Evolutionary conservation across 35 echinoderm and acorn worm genomes (phyloP).

Genomic region (Apostichopus californicus): DNA sequence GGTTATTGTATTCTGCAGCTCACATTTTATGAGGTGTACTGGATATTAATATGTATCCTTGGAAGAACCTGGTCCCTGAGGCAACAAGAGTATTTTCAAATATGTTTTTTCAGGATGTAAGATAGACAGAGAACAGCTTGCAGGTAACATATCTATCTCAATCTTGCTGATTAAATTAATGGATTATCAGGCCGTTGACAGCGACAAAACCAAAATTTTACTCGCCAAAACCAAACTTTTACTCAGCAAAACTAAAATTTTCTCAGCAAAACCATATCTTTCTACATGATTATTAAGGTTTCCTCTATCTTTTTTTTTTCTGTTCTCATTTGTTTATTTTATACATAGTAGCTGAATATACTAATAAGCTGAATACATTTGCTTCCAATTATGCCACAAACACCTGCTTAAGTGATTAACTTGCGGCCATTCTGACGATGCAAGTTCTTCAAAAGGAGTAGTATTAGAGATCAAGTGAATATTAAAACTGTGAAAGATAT

Average conservation of each 20-base stretch:
- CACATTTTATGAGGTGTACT: background rate
- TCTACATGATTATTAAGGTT: background rate
- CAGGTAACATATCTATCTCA: background rate
- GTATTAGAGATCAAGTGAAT: background rate
- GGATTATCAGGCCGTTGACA: slow-evolving; percentile 51
- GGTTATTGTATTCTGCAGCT: too few species aligned
- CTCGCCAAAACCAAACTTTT: background rate
- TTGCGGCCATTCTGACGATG: background rate
- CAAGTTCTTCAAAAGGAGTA: background rate
- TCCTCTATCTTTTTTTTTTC: background rate
- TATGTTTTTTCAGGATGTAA: slow-evolving; percentile 42
- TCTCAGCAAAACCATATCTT: background rate
- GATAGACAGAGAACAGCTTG: slow-evolving; percentile 10
- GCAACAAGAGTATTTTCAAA: background rate
- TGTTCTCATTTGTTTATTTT: background rate
- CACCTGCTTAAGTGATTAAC: background rate
- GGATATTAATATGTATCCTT: background rate
- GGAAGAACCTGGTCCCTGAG: background rate
- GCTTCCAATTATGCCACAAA: slow-evolving; percentile 5
- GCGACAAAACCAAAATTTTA: background rate
- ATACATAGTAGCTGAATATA: background rate
- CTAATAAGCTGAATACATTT: background rate
- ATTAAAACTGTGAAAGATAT: background rate
- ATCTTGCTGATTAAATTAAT: slow-evolving; percentile 39
- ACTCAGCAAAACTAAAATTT: background rate